A percentile compares a stretch with the other conserved stretches of the same genome.
Evolutionary conservation across 2,888 invertebrate species (phyloP).

Genomic region (Nesidiocoris tenuis): DNA sequence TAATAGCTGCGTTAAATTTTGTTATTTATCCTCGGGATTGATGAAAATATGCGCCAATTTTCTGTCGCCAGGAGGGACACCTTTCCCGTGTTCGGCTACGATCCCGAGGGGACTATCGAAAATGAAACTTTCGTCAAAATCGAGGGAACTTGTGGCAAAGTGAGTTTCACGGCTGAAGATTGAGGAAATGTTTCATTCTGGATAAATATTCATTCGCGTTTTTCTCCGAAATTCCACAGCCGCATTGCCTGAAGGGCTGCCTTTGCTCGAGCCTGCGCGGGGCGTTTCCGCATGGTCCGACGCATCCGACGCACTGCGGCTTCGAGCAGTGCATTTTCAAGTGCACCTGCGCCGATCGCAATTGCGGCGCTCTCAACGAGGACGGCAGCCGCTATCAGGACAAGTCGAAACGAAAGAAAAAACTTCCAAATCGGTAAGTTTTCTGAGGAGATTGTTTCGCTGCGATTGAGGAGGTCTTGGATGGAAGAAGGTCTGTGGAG

Average conservation of each 20-base stretch:
- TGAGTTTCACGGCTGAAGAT: neutral
- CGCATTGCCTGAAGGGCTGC: slow-evolving; percentile 12
- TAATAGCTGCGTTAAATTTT: neutral
- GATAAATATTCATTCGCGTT: no score
- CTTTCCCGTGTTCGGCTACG: slow-evolving; percentile 6
- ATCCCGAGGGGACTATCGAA: slow-evolving; percentile 1
- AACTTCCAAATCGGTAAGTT: slow-evolving; percentile 17
- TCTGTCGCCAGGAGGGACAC: neutral
- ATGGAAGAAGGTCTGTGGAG: neutral
- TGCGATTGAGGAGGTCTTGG: neutral
- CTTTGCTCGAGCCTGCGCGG: slow-evolving; percentile 25
- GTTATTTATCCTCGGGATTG: neutral
- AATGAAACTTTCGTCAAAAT: neutral
- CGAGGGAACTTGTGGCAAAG: slow-evolving; percentile 23
- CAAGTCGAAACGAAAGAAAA: slow-evolving; percentile 27
- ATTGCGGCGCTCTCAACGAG: neutral
- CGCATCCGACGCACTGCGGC: slow-evolving; percentile 16
- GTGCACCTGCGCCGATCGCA: slow-evolving; percentile 9
- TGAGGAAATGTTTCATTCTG: neutral
- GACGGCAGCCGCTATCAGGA: slow-evolving; percentile 19
- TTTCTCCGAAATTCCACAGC: no score
- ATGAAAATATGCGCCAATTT: no score
- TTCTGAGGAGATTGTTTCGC: no score
- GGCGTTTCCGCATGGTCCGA: slow-evolving; percentile 10
- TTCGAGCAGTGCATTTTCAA: slow-evolving; percentile 23